Percentiles rank a stretch among this genome's conserved stretches.
Evolutionary conservation across 2,113 vertebrate genomes (phyloP).

Genomic region (Spea bombifrons): DNA sequence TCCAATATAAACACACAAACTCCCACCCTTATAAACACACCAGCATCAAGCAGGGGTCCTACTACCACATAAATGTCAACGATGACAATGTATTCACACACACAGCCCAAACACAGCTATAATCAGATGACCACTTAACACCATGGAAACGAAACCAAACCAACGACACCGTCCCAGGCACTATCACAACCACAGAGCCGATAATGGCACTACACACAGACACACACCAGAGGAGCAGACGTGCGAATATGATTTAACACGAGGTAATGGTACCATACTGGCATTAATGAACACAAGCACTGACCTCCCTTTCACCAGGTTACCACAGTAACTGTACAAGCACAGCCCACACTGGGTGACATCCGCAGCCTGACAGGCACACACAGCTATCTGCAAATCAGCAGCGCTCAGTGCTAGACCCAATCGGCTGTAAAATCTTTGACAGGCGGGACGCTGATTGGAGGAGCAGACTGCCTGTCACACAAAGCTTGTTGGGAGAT

Average conservation of each 20-base stretch:
- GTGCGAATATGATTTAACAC: not conserved
- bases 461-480: conserved; percentile 4
- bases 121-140: no score
- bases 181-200: not conserved
- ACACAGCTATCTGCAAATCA: not conserved
- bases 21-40: no score
- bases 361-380: conserved; percentile 10
- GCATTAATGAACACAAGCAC: not conserved
- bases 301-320: conserved; percentile 1
- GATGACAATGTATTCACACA: no score
- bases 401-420: conserved; percentile 2
- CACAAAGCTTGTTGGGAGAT: not conserved
- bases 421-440: not conserved
- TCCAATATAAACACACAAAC: no score
- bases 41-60: no score
- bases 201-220: not conserved
- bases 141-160: not conserved
- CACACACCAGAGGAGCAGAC: not conserved
- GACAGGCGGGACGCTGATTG: not conserved
- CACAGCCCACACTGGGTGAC: not conserved
- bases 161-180: not conserved
- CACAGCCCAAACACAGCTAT: no score
- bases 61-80: no score
- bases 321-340: not conserved
- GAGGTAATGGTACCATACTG: not conserved